phyloP scores from a whole-genome alignment of 2,113 vertebrate genomes.

The Pachypanchax playfairii region DNA sequence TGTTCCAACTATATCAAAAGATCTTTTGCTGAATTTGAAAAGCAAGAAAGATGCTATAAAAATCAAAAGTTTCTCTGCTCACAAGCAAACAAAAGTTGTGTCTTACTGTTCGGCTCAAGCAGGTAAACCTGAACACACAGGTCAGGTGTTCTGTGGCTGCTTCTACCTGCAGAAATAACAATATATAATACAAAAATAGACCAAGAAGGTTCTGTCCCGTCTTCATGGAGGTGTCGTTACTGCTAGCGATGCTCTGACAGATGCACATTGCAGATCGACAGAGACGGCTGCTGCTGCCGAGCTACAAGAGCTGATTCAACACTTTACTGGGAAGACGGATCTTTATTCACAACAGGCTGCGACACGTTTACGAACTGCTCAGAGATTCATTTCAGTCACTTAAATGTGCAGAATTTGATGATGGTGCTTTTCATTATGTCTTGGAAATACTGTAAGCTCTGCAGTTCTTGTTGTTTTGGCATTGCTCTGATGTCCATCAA shows the following conservation, averaged over 20 bases:
- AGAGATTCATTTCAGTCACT: constrained; percentile 46
- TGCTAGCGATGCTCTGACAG: constrained; percentile 55
- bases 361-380: constrained; percentile 58
- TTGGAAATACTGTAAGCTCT: constrained; percentile 3
- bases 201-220: constrained; percentile 10
- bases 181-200: constrained; percentile 25
- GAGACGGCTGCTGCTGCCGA: constrained; percentile 13
- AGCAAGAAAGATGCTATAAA: too few relatives aligned
- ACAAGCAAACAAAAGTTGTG: too few relatives aligned
- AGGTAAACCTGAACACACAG: too few relatives aligned
- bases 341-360: constrained; percentile 32
- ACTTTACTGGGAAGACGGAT: constrained; percentile 42
- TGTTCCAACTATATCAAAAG: too few relatives aligned
- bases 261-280: constrained; percentile 40
- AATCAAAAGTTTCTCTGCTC: too few relatives aligned
- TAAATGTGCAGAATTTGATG: constrained; percentile 24
- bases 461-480: constrained; percentile 39
- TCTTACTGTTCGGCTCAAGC: too few relatives aligned
- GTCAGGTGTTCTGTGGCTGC: constrained; percentile 19
- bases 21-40: too few relatives aligned
- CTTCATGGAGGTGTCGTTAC: constrained; percentile 40
- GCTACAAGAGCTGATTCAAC: constrained; percentile 64
- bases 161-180: constrained; percentile 29
- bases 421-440: constrained; percentile 9
- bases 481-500: constrained; percentile 43